Percentiles rank a stretch among this genome's conserved stretches.
These are phyloP conservation scores for Chiroxiphia lanceolata DNA, from an alignment of 2,797 vertebrate genomes.

Conservation along the genomic window DNA sequence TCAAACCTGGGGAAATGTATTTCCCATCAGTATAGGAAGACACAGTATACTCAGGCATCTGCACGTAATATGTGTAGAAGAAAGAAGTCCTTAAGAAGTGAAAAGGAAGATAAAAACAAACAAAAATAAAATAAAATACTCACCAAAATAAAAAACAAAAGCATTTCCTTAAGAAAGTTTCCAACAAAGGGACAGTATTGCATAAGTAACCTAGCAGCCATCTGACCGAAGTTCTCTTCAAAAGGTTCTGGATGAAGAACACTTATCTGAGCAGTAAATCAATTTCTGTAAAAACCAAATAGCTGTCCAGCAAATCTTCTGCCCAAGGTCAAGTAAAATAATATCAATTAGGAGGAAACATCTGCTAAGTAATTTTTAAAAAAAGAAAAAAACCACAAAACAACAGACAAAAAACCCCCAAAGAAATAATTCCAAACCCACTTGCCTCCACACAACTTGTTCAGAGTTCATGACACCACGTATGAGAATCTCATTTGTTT, in stretches of 20 bases:
- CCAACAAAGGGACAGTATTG: neutral
- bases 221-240: neutral
- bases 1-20: neutral
- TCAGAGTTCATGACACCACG: neutral
- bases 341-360: neutral
- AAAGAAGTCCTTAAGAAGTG: neutral
- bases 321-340: neutral
- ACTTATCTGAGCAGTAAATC: neutral
- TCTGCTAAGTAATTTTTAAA: neutral
- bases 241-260: neutral
- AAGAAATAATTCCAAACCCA: neutral
- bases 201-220: neutral
- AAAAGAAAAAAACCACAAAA: neutral
- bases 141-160: neutral
- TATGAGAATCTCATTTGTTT: neutral
- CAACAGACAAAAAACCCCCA: accelerated
- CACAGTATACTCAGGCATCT: neutral
- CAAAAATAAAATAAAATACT: accelerated
- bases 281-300: neutral
- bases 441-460: neutral
- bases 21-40: neutral
- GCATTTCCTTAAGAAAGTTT: neutral
- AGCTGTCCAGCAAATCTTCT: neutral
- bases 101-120: neutral
- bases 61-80: neutral